Conservation (phyloP, 2,113 vertebrate genomes). For the Microcebus griseorufus region DNA sequence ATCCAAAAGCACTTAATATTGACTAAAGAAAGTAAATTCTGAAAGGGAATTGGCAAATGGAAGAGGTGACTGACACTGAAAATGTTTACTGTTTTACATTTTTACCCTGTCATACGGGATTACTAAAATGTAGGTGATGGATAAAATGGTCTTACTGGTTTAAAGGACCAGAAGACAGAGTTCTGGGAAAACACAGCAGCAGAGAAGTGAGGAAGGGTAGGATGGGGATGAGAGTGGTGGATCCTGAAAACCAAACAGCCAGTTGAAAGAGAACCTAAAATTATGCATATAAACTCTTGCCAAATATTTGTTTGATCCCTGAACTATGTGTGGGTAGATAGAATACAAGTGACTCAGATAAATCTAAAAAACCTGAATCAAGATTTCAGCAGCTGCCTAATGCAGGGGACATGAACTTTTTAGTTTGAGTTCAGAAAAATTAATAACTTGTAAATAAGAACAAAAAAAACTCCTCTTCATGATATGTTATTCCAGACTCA, state of each 20-base stretch:
- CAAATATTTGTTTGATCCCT: neutral
- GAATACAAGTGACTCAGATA: neutral
- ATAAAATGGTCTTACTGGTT: neutral
- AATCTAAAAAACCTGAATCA: neutral
- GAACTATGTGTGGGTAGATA: neutral
- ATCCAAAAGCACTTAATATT: neutral
- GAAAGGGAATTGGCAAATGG: neutral
- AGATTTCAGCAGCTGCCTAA: neutral
- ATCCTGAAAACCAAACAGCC: neutral
- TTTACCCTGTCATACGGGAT: neutral
- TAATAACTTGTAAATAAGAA: no score
- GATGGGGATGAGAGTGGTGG: no score
- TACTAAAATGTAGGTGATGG: no score
- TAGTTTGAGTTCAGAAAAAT: neutral
- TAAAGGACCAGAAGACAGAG: neutral
- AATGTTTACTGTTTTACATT: neutral
- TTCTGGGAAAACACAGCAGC: neutral
- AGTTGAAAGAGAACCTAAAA: neutral
- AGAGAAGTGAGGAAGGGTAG: neutral
- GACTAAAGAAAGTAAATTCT: neutral
- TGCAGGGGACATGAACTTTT: neutral
- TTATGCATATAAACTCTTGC: neutral
- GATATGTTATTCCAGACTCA: no score
- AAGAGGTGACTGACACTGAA: neutral
- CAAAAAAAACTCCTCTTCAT: no score